Conservation (phyloP, 2,113 vertebrate species). For the Ploceus nigricollis region DNA sequence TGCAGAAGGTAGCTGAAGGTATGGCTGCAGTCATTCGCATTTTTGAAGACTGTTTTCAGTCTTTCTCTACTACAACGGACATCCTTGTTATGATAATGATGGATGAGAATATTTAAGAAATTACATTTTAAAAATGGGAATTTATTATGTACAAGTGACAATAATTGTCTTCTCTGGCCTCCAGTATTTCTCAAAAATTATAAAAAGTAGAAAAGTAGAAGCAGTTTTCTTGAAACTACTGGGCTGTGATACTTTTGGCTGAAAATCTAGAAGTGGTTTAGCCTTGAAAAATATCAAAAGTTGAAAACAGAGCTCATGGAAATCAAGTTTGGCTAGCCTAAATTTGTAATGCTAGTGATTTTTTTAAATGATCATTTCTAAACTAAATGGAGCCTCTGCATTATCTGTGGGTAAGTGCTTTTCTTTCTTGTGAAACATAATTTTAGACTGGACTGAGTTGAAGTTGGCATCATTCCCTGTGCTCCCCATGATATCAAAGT, state of each 20-base stretch:
- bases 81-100: not conserved
- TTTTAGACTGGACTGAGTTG: constrained; percentile 16
- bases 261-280: constrained; percentile 9
- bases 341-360: not conserved
- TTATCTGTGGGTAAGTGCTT: constrained; percentile 28
- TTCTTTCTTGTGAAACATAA: constrained; percentile 21
- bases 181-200: not conserved
- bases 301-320: constrained; percentile 7
- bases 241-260: not conserved
- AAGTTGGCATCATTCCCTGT: constrained; percentile 23
- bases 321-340: not conserved
- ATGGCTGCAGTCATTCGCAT: not conserved
- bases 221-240: not conserved
- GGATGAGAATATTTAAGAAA: not conserved
- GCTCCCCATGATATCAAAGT: constrained; percentile 6
- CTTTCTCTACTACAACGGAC: not conserved
- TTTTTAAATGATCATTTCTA: not conserved
- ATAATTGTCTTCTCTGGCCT: not conserved
- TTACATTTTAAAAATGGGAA: not conserved
- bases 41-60: not conserved
- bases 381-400: not conserved
- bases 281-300: not conserved
- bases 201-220: not conserved
- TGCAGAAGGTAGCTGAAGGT: not conserved
- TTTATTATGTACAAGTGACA: not conserved